Conservation (phyloP, 2,888 invertebrate genomes). For the Glyphotaelius pellucidus region DNA sequence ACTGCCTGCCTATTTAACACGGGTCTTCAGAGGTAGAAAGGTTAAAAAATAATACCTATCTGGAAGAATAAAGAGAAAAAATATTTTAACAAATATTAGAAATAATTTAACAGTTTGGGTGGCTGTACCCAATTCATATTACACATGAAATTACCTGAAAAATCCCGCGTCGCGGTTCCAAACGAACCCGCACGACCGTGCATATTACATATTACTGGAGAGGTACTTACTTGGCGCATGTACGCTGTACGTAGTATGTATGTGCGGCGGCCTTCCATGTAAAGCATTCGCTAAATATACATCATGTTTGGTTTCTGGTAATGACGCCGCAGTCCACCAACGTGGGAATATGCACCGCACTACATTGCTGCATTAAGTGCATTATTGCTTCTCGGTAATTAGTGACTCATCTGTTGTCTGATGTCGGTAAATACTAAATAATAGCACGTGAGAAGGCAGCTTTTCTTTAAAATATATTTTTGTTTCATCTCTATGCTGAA, state of each 20-base stretch:
- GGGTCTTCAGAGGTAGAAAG: too few species aligned
- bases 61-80: neutral
- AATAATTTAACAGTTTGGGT: neutral
- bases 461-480: neutral
- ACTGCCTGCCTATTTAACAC: too few species aligned
- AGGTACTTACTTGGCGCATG: neutral
- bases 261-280: slow-evolving; percentile 26
- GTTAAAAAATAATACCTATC: too few species aligned
- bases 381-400: slow-evolving; percentile 11
- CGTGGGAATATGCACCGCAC: slow-evolving; percentile 32
- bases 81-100: neutral
- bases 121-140: slow-evolving; percentile 32
- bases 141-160: slow-evolving; percentile 39
- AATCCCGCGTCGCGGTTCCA: slow-evolving; percentile 27
- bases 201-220: neutral
- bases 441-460: neutral
- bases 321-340: slow-evolving; percentile 2
- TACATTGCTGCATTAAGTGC: neutral
- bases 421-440: neutral
- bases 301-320: slow-evolving; percentile 28
- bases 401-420: neutral
- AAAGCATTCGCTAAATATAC: slow-evolving; percentile 45
- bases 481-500: too few species aligned
- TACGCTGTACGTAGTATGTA: neutral
- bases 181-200: slow-evolving; percentile 27